phyloP scores from a whole-genome alignment of 2,888 invertebrate genomes.

The Drosophila recens region DNA sequence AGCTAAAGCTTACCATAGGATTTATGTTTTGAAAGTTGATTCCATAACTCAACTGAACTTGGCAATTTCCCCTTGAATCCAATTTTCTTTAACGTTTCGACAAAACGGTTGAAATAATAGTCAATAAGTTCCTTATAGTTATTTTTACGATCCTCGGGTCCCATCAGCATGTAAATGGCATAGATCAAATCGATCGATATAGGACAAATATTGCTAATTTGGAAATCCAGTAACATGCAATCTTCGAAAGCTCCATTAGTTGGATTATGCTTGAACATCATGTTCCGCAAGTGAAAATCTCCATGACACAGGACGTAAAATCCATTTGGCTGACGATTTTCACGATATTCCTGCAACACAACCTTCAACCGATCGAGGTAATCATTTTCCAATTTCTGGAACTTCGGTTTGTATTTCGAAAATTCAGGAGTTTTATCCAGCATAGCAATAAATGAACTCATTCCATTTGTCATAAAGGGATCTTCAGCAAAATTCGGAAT shows the following conservation, averaged over 20 bases:
- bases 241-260: slow-evolving; percentile 42
- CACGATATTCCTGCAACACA: slow-evolving; percentile 39
- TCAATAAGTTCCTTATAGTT: slow-evolving; percentile 60
- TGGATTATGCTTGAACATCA: slow-evolving; percentile 64
- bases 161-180: slow-evolving; percentile 63
- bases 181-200: slow-evolving; percentile 71
- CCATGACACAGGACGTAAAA: slow-evolving; percentile 67
- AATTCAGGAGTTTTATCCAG: slow-evolving; percentile 41
- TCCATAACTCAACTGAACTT: slow-evolving; percentile 59
- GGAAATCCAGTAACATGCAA: slow-evolving; percentile 71
- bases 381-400: slow-evolving; percentile 35
- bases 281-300: slow-evolving; percentile 71
- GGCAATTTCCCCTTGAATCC: slow-evolving; percentile 60
- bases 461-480: slow-evolving; percentile 39
- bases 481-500: slow-evolving; percentile 32
- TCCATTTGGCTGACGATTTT: slow-evolving; percentile 43
- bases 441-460: slow-evolving; percentile 48
- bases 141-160: slow-evolving; percentile 49
- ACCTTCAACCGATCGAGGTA: slow-evolving; percentile 22
- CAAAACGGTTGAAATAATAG: slow-evolving; percentile 52
- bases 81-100: slow-evolving; percentile 50
- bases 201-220: slow-evolving; percentile 61
- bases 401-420: slow-evolving; percentile 38
- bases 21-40: slow-evolving; percentile 61
- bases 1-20: slow-evolving; percentile 59